phyloP scores from a whole-genome alignment of 2,888 invertebrate species.

The Tachystola acroxantha region DNA sequence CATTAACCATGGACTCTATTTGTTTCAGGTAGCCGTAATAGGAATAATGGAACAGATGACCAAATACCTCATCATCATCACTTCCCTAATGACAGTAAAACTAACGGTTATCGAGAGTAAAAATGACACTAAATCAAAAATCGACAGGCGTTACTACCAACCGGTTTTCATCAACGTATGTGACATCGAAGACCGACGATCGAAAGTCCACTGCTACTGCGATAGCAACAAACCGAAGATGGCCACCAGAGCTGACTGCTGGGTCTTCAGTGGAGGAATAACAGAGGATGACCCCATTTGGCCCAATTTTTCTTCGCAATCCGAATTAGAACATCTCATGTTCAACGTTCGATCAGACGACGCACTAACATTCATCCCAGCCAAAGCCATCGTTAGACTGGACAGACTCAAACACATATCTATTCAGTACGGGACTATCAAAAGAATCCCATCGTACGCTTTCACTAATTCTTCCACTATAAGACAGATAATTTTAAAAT shows the following conservation, averaged over 20 bases:
- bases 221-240: constrained; percentile 62
- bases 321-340: constrained; percentile 82
- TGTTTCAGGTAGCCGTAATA: constrained; percentile 18
- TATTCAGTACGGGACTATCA: constrained; percentile 85
- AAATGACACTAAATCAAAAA: constrained; percentile 53
- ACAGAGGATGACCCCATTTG: constrained; percentile 84
- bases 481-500: constrained; percentile 82
- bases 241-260: constrained; percentile 86
- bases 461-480: constrained; percentile 87
- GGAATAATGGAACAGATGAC: constrained; percentile 50
- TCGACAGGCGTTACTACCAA: constrained; percentile 53
- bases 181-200: constrained; percentile 61
- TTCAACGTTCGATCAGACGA: constrained; percentile 85
- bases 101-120: constrained; percentile 60
- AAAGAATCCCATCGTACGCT: constrained; percentile 83
- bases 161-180: constrained; percentile 66
- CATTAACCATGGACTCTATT: constrained; percentile 10
- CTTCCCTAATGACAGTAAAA: constrained; percentile 60
- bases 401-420: constrained; percentile 82
- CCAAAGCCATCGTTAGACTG: constrained; percentile 82
- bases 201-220: constrained; percentile 72
- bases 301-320: constrained; percentile 85
- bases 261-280: constrained; percentile 81
- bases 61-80: constrained; percentile 59
- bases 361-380: constrained; percentile 84